Conservation (phyloP, 1,140 invertebrate genomes). For the Drosophila arawakana region DNA sequence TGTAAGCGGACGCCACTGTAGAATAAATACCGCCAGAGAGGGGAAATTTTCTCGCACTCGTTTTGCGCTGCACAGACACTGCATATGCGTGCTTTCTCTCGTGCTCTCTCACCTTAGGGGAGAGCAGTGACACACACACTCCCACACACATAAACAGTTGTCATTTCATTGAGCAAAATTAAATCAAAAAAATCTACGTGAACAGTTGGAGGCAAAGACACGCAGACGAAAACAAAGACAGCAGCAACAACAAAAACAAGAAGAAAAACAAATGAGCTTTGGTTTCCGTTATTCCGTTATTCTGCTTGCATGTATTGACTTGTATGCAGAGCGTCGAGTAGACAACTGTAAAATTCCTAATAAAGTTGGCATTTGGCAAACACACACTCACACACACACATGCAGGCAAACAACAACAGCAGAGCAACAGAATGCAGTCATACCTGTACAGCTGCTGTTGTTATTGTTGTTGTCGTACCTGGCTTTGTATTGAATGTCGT, state of each 20-base stretch:
- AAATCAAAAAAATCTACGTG: slow-evolving; percentile 39
- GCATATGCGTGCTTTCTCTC: slow-evolving; percentile 21
- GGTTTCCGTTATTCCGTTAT: slow-evolving; percentile 31
- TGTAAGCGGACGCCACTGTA: slow-evolving; percentile 17
- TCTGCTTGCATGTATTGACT: slow-evolving; percentile 43
- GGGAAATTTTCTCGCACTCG: slow-evolving; percentile 23
- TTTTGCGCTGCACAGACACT: slow-evolving; percentile 11
- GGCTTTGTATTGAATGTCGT: slow-evolving; percentile 61
- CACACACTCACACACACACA: slow-evolving; percentile 48
- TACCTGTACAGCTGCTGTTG: background rate
- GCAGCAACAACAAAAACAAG: slow-evolving; percentile 10
- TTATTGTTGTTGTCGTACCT: slow-evolving; percentile 16
- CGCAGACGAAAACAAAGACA: slow-evolving; percentile 3
- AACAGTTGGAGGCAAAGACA: slow-evolving; percentile 21
- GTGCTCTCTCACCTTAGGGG: slow-evolving; percentile 7
- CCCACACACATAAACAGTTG: slow-evolving; percentile 6
- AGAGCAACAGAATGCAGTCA: slow-evolving; percentile 33
- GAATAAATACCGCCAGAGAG: background rate
- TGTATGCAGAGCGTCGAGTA: slow-evolving; percentile 20
- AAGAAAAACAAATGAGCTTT: slow-evolving; percentile 22
- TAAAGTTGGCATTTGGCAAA: slow-evolving; percentile 80
- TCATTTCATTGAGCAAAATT: slow-evolving; percentile 45
- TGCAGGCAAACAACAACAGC: slow-evolving; percentile 21
- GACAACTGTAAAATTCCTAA: slow-evolving; percentile 69
- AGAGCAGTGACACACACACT: slow-evolving; percentile 13